Conservation (phyloP, 1,140 invertebrate genomes). For the Bombus balteatus region DNA sequence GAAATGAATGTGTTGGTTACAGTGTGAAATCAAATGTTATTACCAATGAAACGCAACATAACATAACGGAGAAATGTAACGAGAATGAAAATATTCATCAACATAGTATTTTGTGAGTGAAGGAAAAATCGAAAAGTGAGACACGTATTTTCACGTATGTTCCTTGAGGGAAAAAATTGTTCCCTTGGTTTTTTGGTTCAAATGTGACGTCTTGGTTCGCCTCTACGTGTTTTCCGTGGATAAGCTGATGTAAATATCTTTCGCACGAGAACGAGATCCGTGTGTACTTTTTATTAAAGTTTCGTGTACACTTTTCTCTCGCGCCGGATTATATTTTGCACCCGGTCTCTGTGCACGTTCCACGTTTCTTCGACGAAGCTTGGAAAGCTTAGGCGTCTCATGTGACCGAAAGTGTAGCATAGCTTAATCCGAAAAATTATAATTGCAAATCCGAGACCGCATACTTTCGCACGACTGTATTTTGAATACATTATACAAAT, state of each 20-base stretch:
- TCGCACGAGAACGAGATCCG: background rate
- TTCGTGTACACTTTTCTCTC: background rate
- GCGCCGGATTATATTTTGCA: background rate
- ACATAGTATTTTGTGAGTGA: background rate
- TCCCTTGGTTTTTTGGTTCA: too few species aligned
- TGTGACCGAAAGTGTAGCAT: conserved; percentile 11
- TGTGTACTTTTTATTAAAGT: background rate
- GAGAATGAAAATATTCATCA: background rate
- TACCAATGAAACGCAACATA: background rate
- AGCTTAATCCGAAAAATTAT: conserved; percentile 42
- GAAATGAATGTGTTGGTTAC: conserved; percentile 22
- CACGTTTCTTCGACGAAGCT: too few species aligned
- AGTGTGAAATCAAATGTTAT: conserved; percentile 16
- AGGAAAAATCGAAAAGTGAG: background rate
- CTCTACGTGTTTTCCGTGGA: background rate
- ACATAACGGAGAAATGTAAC: background rate
- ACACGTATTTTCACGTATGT: background rate
- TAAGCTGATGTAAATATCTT: background rate
- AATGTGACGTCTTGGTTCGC: background rate
- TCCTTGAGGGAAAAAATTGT: too few species aligned
- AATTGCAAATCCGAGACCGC: conserved; percentile 33
- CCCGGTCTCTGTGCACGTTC: background rate
- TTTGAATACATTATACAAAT: conserved; percentile 56
- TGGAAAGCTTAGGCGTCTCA: background rate
- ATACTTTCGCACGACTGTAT: conserved; percentile 16